Evolutionary conservation across 2,797 vertebrate genomes (phyloP).

Genomic region (Halcyon leucocephala): DNA sequence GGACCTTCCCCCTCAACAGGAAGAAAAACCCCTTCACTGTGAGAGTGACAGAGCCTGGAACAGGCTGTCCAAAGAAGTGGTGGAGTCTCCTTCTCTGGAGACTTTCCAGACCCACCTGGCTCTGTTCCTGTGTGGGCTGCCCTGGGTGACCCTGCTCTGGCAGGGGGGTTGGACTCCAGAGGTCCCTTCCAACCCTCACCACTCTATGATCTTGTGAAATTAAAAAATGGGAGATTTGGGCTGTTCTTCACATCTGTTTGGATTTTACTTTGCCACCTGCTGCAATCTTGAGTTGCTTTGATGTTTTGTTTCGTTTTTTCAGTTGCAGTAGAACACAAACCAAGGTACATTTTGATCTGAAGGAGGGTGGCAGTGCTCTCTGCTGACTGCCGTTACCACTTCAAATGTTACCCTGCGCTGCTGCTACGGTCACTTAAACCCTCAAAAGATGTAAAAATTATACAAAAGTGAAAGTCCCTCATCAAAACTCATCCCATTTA

Average conservation of each 20-base stretch:
- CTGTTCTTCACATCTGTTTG: background rate
- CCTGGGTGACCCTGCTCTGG: too few relatives aligned
- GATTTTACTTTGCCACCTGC: background rate
- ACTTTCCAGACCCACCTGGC: too few relatives aligned
- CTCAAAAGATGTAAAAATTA: background rate
- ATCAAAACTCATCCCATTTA: background rate
- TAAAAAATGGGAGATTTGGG: background rate
- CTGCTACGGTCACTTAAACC: accelerated
- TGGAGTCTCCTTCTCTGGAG: too few relatives aligned
- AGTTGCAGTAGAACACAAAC: background rate
- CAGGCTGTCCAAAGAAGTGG: too few relatives aligned
- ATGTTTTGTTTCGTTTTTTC: background rate
- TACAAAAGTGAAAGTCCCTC: background rate
- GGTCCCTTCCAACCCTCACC: too few relatives aligned
- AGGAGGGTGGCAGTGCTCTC: background rate
- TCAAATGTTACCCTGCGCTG: accelerated
- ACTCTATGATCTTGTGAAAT: background rate
- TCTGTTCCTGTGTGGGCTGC: too few relatives aligned
- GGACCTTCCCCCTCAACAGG: too few relatives aligned
- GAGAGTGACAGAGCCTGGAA: too few relatives aligned
- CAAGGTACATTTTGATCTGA: accelerated
- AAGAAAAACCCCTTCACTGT: too few relatives aligned
- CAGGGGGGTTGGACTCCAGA: too few relatives aligned
- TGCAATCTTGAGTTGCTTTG: background rate
- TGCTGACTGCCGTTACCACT: accelerated